A percentile compares a stretch with the other conserved stretches of the same genome.
phyloP scores from a whole-genome alignment of 1,140 invertebrate genomes.

The Notospermus geniculatus region DNA sequence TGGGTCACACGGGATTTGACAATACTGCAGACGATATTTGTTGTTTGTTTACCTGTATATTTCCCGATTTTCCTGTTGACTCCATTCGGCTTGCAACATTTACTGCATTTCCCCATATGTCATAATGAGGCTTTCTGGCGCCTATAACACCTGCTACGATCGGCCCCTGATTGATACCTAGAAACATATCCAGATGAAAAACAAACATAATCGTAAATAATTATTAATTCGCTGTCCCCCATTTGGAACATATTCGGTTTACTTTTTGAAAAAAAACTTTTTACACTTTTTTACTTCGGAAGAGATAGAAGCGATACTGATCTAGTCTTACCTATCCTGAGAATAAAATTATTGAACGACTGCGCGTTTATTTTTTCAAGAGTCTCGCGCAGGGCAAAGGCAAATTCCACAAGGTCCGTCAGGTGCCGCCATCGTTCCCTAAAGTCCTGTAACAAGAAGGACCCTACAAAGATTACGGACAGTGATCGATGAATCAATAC shows the following conservation, averaged over 20 bases:
- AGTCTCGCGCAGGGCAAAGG: slow-evolving; percentile 83
- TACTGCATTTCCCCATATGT: slow-evolving; percentile 77
- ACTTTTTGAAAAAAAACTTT: no score
- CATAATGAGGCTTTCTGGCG: slow-evolving; percentile 70
- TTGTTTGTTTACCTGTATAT: slow-evolving; percentile 88
- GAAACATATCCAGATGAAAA: no score
- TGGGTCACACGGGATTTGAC: no score
- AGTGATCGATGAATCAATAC: no score
- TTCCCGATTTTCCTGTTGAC: slow-evolving; percentile 86
- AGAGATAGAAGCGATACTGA: no score
- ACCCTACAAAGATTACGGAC: neutral
- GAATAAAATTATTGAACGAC: slow-evolving; percentile 92
- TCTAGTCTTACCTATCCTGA: slow-evolving; percentile 88
- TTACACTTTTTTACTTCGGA: no score
- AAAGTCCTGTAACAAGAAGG: neutral
- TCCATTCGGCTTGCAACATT: slow-evolving; percentile 95
- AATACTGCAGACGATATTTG: no score
- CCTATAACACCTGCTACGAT: slow-evolving; percentile 89
- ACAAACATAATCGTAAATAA: no score
- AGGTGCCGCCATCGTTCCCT: slow-evolving; percentile 25
- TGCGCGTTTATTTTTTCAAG: slow-evolving; percentile 92
- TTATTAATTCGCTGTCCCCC: no score
- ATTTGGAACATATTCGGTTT: no score
- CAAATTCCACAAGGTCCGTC: slow-evolving; percentile 78
- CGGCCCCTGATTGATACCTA: slow-evolving; percentile 61